Conservation (phyloP, 1,140 invertebrate genomes). For the Argopecten irradians region DNA sequence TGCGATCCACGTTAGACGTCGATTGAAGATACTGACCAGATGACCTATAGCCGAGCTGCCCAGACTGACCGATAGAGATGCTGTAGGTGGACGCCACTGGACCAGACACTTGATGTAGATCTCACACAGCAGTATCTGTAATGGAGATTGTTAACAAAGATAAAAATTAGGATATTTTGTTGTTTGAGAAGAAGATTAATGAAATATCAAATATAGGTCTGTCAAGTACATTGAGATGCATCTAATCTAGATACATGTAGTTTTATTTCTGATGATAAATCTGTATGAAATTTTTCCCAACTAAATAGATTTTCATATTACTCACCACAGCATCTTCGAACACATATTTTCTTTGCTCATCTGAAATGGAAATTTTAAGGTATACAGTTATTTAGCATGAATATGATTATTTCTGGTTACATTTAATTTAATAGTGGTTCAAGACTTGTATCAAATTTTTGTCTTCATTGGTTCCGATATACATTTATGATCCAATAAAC, state of each 20-base stretch:
- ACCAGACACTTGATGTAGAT: slow-evolving; percentile 42
- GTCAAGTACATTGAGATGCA: not conserved
- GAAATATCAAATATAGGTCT: not conserved
- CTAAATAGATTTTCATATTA: not conserved
- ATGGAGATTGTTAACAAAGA: no score
- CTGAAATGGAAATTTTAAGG: slow-evolving; percentile 17
- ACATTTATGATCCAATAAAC: no score
- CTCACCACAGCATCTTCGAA: slow-evolving; percentile 44
- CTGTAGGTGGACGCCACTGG: not conserved
- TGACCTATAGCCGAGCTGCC: not conserved
- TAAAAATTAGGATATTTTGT: no score
- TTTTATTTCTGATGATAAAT: not conserved
- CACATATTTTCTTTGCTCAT: slow-evolving; percentile 36
- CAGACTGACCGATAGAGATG: not conserved
- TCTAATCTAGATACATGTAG: not conserved
- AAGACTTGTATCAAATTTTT: no score
- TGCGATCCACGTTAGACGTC: no score
- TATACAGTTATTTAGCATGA: no score
- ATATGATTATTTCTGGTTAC: no score
- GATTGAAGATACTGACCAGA: not conserved
- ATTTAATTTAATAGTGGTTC: no score
- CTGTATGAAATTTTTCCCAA: not conserved
- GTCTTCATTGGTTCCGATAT: no score
- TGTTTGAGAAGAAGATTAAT: not conserved
- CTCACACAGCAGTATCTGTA: slow-evolving; percentile 33